Conservation (phyloP, 2,888 invertebrate genomes). For the Scrobipalpa atriplicella region DNA sequence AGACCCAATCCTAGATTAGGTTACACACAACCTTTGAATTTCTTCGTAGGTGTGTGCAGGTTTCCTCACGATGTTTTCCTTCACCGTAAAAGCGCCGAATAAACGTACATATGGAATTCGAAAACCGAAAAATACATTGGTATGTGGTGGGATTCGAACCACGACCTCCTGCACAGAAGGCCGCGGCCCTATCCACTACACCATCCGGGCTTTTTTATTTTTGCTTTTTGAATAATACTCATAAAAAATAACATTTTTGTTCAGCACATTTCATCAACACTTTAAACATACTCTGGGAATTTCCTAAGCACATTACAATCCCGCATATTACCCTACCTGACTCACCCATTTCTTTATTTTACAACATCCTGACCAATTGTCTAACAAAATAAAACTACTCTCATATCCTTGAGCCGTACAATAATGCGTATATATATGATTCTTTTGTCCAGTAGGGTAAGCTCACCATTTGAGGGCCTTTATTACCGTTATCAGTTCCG, state of each 20-base stretch:
- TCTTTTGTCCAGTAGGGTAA: slow-evolving; percentile 19
- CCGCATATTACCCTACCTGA: slow-evolving; percentile 14
- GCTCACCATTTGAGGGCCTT: neutral
- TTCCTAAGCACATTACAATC: neutral
- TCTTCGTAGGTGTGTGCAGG: too few species aligned
- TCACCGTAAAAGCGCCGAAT: too few species aligned
- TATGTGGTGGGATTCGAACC: too few species aligned
- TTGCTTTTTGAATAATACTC: too few species aligned
- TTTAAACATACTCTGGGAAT: neutral
- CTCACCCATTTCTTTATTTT: slow-evolving; percentile 19
- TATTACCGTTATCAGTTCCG: slow-evolving; percentile 26
- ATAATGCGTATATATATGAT: slow-evolving; percentile 21
- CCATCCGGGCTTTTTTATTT: too few species aligned
- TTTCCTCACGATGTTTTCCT: too few species aligned
- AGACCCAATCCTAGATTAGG: too few species aligned
- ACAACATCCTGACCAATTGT: slow-evolving; percentile 13
- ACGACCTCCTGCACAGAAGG: too few species aligned
- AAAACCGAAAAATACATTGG: too few species aligned
- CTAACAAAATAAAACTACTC: neutral
- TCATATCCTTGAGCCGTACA: neutral
- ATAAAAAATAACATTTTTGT: neutral
- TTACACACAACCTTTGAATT: too few species aligned
- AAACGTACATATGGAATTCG: too few species aligned
- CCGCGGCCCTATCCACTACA: too few species aligned
- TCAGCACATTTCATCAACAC: neutral